These are phyloP conservation scores for Himalopsyche kuldschensis DNA, from an alignment of 2,888 invertebrate genomes.

Conservation along the genomic window DNA sequence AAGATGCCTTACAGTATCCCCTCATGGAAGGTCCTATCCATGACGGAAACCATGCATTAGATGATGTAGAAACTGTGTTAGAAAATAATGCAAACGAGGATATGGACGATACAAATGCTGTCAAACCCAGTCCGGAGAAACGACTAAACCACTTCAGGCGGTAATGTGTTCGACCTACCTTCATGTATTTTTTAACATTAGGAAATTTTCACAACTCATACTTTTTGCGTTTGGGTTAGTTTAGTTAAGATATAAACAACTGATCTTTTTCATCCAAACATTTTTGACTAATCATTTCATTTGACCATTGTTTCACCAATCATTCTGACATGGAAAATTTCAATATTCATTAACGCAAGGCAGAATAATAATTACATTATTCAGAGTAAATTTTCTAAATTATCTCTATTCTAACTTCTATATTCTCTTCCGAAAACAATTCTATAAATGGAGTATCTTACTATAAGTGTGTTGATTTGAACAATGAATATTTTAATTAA, in stretches of 20 bases:
- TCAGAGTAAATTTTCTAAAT: too few species aligned
- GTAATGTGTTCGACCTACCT: background rate
- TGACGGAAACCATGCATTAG: conserved; percentile 27
- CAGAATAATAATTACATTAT: too few species aligned
- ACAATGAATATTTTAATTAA: too few species aligned
- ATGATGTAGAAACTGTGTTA: conserved; percentile 47
- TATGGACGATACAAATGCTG: conserved; percentile 47
- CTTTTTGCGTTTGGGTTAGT: background rate
- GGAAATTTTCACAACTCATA: background rate
- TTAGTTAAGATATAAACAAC: background rate
- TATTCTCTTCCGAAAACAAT: too few species aligned
- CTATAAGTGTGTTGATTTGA: too few species aligned
- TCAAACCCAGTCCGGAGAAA: background rate
- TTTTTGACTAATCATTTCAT: too few species aligned
- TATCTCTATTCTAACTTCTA: too few species aligned
- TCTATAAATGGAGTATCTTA: too few species aligned
- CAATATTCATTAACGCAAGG: too few species aligned
- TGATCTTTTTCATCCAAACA: too few species aligned
- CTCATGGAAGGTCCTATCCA: conserved; percentile 25
- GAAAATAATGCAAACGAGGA: conserved; percentile 58
- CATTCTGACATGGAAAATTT: too few species aligned
- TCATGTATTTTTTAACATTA: background rate
- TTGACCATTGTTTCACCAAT: too few species aligned
- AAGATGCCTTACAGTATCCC: background rate
- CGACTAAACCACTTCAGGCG: background rate